A percentile compares a stretch with the other conserved stretches of the same genome.
These are phyloP conservation scores for Ceratina japonica DNA, from an alignment of 1,140 invertebrate genomes.

Conservation along the genomic window DNA sequence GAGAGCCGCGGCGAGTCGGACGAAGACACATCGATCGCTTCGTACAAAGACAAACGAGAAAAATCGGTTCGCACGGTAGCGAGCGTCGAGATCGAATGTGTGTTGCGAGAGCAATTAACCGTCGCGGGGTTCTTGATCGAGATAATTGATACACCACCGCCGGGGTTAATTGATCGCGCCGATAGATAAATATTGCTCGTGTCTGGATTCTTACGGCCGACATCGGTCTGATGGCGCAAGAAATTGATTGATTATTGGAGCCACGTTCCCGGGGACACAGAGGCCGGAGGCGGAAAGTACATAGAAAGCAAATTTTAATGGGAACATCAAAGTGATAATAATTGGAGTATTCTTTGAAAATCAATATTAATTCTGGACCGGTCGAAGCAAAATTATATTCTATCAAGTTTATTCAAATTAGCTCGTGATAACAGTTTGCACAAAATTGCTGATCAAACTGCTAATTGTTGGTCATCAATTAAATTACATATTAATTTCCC, in stretches of 20 bases:
- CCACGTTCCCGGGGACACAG: neutral
- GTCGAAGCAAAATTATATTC: neutral
- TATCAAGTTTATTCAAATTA: neutral
- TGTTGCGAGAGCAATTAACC: conserved; percentile 58
- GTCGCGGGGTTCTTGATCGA: conserved; percentile 39
- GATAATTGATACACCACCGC: conserved; percentile 58
- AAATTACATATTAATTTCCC: conserved; percentile 12
- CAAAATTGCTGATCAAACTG: neutral
- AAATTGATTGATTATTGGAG: conserved; percentile 14
- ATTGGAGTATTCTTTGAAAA: too few species aligned
- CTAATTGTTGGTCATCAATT: too few species aligned
- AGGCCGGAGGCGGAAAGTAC: neutral
- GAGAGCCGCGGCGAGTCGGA: neutral
- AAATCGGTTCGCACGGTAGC: conserved; percentile 26
- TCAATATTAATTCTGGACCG: too few species aligned
- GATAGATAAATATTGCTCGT: conserved; percentile 49
- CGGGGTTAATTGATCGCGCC: conserved; percentile 52
- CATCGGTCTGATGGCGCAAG: conserved; percentile 5
- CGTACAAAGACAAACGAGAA: conserved; percentile 16
- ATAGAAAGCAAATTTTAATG: neutral
- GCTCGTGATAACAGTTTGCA: neutral
- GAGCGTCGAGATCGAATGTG: conserved; percentile 43
- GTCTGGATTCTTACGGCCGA: conserved; percentile 8
- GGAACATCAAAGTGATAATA: neutral
- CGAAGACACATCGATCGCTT: neutral